phyloP scores from a whole-genome alignment of 2,888 invertebrate genomes.

The Clusia tigrina region DNA sequence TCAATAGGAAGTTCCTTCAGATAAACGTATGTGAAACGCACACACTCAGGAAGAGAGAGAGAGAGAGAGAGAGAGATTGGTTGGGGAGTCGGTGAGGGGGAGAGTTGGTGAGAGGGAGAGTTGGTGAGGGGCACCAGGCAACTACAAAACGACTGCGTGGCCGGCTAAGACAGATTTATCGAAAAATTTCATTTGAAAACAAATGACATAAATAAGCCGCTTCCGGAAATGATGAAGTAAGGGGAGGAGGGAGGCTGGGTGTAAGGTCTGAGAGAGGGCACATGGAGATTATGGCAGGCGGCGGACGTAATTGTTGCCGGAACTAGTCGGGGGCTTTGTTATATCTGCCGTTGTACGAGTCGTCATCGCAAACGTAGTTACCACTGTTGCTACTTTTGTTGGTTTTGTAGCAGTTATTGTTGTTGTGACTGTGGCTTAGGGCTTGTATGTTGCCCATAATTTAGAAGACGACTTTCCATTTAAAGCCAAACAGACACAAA shows the following conservation, averaged over 20 bases:
- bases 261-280: background rate
- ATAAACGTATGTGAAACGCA: background rate
- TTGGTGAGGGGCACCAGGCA: background rate
- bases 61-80: too few relatives aligned
- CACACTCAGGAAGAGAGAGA: too few relatives aligned
- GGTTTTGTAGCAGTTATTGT: slow-evolving; percentile 9
- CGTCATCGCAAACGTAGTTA: background rate
- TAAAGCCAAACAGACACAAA: background rate
- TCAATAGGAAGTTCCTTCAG: slow-evolving; percentile 8
- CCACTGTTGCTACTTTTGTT: background rate
- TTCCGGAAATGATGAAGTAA: background rate
- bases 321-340: too few relatives aligned
- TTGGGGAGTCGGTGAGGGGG: too few relatives aligned
- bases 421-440: slow-evolving; percentile 4
- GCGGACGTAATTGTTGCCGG: too few relatives aligned
- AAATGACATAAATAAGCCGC: slow-evolving; percentile 7
- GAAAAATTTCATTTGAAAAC: slow-evolving; percentile 16
- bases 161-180: slow-evolving; percentile 8
- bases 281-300: too few relatives aligned
- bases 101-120: too few relatives aligned
- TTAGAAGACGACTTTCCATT: background rate
- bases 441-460: slow-evolving; percentile 13
- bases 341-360: background rate
- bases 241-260: slow-evolving; percentile 9
- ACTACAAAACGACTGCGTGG: background rate